phyloP scores from a whole-genome alignment of 2,113 vertebrate species.

The Ondatra zibethicus region DNA sequence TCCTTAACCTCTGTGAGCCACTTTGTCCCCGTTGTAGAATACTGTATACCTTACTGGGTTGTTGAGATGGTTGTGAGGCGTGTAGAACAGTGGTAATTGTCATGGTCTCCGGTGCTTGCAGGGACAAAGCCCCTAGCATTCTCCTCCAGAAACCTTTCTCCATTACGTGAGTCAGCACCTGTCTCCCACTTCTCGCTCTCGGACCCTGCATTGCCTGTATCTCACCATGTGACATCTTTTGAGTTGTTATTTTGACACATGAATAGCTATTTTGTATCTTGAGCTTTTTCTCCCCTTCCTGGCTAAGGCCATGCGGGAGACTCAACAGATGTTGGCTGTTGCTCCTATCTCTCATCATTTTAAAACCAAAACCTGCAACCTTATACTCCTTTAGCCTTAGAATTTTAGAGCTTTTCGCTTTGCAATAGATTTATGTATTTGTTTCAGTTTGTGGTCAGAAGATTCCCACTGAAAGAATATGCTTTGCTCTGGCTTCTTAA shows the following conservation, averaged over 20 bases:
- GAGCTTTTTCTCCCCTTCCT: neutral
- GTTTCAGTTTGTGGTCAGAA: neutral
- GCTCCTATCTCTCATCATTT: neutral
- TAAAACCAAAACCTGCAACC: neutral
- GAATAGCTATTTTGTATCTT: neutral
- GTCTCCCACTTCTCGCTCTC: neutral
- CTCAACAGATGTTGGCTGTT: neutral
- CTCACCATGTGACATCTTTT: neutral
- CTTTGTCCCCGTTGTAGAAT: neutral
- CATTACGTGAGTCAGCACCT: fast-evolving
- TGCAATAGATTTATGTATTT: neutral
- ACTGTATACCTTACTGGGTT: neutral
- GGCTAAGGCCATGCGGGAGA: too few relatives aligned
- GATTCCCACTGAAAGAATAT: neutral
- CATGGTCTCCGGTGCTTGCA: fast-evolving
- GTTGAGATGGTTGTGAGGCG: neutral
- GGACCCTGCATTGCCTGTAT: fast-evolving
- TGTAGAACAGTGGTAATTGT: neutral
- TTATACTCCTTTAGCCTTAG: neutral
- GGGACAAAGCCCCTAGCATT: neutral
- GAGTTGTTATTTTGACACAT: neutral
- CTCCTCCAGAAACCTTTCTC: neutral
- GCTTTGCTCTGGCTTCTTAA: neutral
- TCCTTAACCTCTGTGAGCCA: neutral
- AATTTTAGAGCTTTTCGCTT: conserved; percentile 27